These are phyloP conservation scores for Hirtodrosophila alboralis DNA, from an alignment of 2,888 invertebrate genomes.

Conservation along the genomic window DNA sequence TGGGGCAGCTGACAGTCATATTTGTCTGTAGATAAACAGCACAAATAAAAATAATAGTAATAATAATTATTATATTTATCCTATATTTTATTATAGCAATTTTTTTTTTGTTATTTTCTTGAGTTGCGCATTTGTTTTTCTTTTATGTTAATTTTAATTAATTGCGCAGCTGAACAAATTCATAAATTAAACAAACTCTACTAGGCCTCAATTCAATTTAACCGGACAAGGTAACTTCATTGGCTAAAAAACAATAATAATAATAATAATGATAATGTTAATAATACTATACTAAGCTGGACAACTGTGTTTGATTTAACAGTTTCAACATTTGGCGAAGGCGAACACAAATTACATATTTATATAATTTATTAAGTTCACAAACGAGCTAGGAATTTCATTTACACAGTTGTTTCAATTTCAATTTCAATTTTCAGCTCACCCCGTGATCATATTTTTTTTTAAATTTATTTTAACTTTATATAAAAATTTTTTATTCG, in stretches of 20 bases:
- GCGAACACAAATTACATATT: slow-evolving; percentile 10
- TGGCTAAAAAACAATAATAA: slow-evolving; percentile 6
- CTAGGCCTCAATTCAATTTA: slow-evolving; percentile 15
- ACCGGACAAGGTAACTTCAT: slow-evolving; percentile 1
- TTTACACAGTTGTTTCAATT: slow-evolving; percentile 61
- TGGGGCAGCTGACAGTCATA: slow-evolving; percentile 32
- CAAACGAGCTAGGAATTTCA: slow-evolving; percentile 46
- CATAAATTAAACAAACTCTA: slow-evolving; percentile 29
- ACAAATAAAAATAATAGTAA: slow-evolving; percentile 39
- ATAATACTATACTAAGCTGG: slow-evolving; percentile 6
- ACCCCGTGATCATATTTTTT: slow-evolving; percentile 16
- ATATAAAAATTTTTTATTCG: slow-evolving; percentile 6
- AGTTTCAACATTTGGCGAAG: slow-evolving; percentile 36
- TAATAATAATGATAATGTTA: not conserved
- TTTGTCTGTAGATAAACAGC: slow-evolving; percentile 43
- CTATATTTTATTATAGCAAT: slow-evolving; percentile 39
- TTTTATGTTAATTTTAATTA: slow-evolving; percentile 34
- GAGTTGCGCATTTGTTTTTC: slow-evolving; percentile 15
- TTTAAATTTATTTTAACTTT: slow-evolving; percentile 9
- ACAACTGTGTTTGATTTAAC: slow-evolving; percentile 61
- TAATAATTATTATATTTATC: slow-evolving; percentile 49
- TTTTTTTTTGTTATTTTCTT: slow-evolving; percentile 19
- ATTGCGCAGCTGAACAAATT: slow-evolving; percentile 61
- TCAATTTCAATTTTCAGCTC: slow-evolving; percentile 3
- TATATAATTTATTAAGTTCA: slow-evolving; percentile 44